These are phyloP conservation scores for Stenichneumon culpator DNA, from an alignment of 2,888 invertebrate species.

Conservation along the genomic window DNA sequence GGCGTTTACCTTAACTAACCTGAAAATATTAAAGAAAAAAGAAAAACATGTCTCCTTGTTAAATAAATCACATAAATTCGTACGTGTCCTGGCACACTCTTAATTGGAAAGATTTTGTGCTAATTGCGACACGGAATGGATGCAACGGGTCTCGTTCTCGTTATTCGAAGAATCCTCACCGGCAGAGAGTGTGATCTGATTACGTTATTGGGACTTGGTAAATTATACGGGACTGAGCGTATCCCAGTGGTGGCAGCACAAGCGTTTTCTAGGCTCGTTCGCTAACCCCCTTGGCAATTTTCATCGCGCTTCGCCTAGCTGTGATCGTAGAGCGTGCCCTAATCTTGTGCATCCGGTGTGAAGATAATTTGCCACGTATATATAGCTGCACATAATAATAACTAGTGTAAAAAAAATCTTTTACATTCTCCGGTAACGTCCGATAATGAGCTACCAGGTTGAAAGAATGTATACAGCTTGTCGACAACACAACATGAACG, in stretches of 20 bases:
- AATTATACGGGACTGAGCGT: conserved; percentile 17
- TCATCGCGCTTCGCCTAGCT: conserved; percentile 26
- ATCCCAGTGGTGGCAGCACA: conserved; percentile 53
- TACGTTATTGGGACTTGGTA: conserved; percentile 3
- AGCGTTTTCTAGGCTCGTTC: conserved; percentile 42
- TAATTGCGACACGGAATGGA: neutral
- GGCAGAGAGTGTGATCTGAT: neutral
- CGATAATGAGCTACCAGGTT: conserved; percentile 2
- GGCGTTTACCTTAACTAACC: neutral
- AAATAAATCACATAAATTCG: neutral
- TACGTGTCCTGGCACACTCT: neutral
- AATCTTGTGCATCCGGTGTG: conserved; percentile 63
- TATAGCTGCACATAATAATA: conserved; percentile 29
- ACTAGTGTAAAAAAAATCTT: neutral
- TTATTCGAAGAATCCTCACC: neutral
- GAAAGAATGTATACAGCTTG: neutral
- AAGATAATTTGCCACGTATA: conserved; percentile 58
- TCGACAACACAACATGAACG: neutral
- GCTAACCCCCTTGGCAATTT: conserved; percentile 37
- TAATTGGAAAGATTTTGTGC: conserved; percentile 22
- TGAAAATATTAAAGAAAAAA: neutral
- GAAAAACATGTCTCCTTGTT: neutral
- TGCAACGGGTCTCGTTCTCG: neutral
- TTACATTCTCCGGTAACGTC: conserved; percentile 3
- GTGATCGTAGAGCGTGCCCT: conserved; percentile 57